phyloP scores from a whole-genome alignment of 2,888 invertebrate genomes.

The Hirudinaria manillensis region DNA sequence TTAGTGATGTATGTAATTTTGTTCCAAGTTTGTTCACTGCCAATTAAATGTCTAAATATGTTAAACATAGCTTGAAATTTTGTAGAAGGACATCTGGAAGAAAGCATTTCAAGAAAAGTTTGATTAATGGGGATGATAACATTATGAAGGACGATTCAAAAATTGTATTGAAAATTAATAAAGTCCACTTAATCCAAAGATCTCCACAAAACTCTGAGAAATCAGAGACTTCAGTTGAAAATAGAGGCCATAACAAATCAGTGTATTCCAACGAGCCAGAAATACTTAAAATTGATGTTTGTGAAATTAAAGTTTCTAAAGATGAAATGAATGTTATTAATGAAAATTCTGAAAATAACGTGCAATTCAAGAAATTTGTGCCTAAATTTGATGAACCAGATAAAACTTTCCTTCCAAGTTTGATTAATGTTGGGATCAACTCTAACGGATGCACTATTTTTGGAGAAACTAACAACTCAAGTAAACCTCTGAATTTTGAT shows the following conservation, averaged over 20 bases:
- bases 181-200: conserved; percentile 11
- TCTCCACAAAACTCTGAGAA: not conserved
- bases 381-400: not conserved
- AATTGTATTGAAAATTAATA: conserved; percentile 26
- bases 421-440: no score
- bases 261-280: no score
- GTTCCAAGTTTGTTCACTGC: no score
- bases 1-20: no score
- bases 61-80: no score
- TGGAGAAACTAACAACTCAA: no score
- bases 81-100: not conserved
- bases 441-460: no score
- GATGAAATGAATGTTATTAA: not conserved
- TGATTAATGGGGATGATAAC: not conserved
- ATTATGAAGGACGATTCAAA: not conserved
- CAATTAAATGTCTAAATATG: no score
- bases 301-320: not conserved
- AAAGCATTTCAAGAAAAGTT: not conserved
- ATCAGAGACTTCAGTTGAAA: not conserved
- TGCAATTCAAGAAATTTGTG: no score
- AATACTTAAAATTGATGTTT: no score
- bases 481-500: no score
- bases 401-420: not conserved
- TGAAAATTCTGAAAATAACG: not conserved
- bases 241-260: not conserved